A percentile compares a stretch with the other conserved stretches of the same genome.
phyloP scores from a whole-genome alignment of 2,113 vertebrate genomes.

The Potamarius usumacintae region DNA sequence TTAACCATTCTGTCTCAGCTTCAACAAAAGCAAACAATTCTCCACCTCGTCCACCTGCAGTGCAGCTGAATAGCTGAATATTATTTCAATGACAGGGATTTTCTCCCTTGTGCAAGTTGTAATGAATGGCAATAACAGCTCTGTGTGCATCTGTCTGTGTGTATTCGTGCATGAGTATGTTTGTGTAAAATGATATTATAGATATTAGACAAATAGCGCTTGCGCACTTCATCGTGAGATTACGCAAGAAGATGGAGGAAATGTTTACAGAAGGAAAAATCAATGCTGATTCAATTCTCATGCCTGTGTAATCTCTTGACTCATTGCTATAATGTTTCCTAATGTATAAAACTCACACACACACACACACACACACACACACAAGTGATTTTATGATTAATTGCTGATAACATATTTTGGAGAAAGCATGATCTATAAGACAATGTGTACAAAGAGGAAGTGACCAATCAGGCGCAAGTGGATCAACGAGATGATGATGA shows the following conservation, averaged over 20 bases:
- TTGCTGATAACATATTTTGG: background rate
- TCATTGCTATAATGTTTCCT: conserved; percentile 32
- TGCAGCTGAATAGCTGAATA: background rate
- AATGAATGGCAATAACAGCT: background rate
- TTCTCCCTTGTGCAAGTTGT: background rate
- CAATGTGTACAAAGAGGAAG: background rate
- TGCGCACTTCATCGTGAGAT: conserved; percentile 14
- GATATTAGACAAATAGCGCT: conserved; percentile 8
- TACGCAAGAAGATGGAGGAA: conserved; percentile 20
- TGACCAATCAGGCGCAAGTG: background rate
- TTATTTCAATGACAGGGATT: background rate
- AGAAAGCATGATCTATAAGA: background rate
- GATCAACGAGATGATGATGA: background rate
- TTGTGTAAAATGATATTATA: conserved; percentile 6
- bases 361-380: too few species aligned
- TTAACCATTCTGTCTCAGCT: background rate
- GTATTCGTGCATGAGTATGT: background rate
- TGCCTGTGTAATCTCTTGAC: conserved; percentile 4
- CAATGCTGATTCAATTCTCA: conserved; percentile 38
- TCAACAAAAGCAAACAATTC: background rate
- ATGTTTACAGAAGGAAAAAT: conserved; percentile 40
- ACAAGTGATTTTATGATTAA: background rate
- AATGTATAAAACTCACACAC: background rate
- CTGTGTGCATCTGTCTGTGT: background rate
- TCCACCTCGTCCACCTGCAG: background rate